phyloP scores from a whole-genome alignment of 2,888 invertebrate species.

The Parnassius apollo region DNA sequence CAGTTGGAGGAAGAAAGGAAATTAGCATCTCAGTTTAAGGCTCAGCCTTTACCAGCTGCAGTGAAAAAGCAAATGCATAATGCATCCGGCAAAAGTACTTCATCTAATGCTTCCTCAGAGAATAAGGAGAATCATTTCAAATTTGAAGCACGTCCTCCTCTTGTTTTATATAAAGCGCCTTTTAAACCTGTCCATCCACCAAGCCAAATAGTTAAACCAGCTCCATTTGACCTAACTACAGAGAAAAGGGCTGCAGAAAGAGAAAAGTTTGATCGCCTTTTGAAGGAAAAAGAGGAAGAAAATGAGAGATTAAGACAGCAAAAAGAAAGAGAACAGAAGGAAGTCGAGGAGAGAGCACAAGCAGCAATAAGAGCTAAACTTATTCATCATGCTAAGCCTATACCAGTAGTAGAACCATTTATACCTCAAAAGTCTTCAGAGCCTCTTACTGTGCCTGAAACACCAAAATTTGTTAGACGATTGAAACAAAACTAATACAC shows the following conservation, averaged over 20 bases:
- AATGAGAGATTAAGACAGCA: constrained; percentile 61
- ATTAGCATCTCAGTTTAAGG: constrained; percentile 84
- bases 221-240: constrained; percentile 83
- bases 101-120: constrained; percentile 61
- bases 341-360: constrained; percentile 75
- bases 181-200: constrained; percentile 82
- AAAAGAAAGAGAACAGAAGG: constrained; percentile 57
- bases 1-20: constrained; percentile 81
- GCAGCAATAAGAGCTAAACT: constrained; percentile 77
- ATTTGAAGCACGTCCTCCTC: constrained; percentile 84
- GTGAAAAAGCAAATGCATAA: constrained; percentile 66
- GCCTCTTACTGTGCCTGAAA: constrained; percentile 83
- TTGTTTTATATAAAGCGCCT: constrained; percentile 83
- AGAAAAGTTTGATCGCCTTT: constrained; percentile 79
- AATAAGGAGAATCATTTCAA: constrained; percentile 67
- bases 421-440: constrained; percentile 73
- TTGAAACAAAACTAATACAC: constrained; percentile 47
- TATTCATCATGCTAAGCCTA: constrained; percentile 84
- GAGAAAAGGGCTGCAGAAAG: constrained; percentile 83
- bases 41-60: constrained; percentile 83
- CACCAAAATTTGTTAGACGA: constrained; percentile 79
- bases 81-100: constrained; percentile 44
- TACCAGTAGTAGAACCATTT: constrained; percentile 74
- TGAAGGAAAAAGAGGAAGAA: constrained; percentile 79
- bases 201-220: constrained; percentile 62